Conservation (phyloP, 2,797 vertebrate species). For the Coendou prehensilis region DNA sequence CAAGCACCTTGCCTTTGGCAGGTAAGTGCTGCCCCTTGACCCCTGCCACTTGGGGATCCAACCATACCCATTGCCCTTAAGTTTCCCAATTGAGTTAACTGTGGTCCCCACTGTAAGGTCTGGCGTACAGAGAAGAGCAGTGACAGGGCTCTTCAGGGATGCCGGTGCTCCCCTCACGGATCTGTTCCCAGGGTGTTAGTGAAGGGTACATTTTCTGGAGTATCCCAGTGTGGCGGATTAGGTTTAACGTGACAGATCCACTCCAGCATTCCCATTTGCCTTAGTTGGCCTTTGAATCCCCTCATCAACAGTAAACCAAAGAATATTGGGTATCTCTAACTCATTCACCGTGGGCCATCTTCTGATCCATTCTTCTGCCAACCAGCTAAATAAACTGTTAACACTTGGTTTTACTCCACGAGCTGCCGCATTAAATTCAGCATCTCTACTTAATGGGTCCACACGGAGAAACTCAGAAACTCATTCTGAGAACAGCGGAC, state of each 20-base stretch:
- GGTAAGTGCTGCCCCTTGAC: neutral
- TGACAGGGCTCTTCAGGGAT: neutral
- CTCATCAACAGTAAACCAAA: neutral
- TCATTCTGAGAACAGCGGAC: neutral
- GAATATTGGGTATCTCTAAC: neutral
- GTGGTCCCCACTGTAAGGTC: neutral
- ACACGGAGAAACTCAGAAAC: neutral
- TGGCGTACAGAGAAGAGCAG: neutral
- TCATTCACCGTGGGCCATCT: neutral
- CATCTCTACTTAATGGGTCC: neutral
- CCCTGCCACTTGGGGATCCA: neutral
- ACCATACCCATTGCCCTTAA: neutral
- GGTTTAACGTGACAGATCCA: neutral
- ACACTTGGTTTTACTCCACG: no score
- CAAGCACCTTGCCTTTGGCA: neutral
- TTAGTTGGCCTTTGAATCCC: neutral
- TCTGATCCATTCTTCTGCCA: neutral
- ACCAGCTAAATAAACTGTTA: neutral
- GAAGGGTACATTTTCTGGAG: neutral
- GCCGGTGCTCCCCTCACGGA: neutral
- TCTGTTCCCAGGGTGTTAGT: neutral
- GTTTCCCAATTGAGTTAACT: neutral
- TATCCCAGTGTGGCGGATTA: neutral
- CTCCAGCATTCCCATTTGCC: neutral
- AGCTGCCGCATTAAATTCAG: neutral